A percentile compares a stretch with the other conserved stretches of the same genome.
These are phyloP conservation scores for Crypturellus tataupa DNA, from an alignment of 2,797 vertebrate genomes.

Conservation along the genomic window DNA sequence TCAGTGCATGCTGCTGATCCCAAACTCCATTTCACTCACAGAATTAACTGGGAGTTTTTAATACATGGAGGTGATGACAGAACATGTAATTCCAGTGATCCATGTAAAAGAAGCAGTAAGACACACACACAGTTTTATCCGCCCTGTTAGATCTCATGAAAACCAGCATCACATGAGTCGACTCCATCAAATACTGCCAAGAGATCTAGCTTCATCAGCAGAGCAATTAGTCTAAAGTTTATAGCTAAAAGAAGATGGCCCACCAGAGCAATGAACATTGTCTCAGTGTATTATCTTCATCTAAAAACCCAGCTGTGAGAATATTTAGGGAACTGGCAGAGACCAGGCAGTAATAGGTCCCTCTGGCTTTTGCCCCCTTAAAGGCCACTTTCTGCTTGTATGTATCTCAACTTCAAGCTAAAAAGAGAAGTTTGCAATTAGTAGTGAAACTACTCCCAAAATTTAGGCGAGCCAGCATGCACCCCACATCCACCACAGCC, in stretches of 20 bases:
- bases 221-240: background rate
- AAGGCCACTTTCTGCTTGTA: background rate
- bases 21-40: background rate
- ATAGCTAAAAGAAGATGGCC: background rate
- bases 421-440: background rate
- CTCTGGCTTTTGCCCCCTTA: background rate
- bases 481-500: background rate
- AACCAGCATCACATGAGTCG: background rate
- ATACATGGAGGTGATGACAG: background rate
- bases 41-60: background rate
- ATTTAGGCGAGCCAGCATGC: background rate
- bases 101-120: background rate
- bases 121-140: background rate
- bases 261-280: background rate
- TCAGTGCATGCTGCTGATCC: background rate
- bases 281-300: background rate
- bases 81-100: background rate
- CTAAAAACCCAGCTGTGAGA: conserved; percentile 9
- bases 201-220: background rate
- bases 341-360: background rate
- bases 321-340: background rate
- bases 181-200: background rate
- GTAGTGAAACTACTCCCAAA: background rate
- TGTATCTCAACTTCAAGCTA: background rate
- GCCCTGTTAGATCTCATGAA: background rate